A percentile compares a stretch with the other conserved stretches of the same genome.
phyloP scores from a whole-genome alignment of 1,140 invertebrate species.

The Pseudoatta argentina region DNA sequence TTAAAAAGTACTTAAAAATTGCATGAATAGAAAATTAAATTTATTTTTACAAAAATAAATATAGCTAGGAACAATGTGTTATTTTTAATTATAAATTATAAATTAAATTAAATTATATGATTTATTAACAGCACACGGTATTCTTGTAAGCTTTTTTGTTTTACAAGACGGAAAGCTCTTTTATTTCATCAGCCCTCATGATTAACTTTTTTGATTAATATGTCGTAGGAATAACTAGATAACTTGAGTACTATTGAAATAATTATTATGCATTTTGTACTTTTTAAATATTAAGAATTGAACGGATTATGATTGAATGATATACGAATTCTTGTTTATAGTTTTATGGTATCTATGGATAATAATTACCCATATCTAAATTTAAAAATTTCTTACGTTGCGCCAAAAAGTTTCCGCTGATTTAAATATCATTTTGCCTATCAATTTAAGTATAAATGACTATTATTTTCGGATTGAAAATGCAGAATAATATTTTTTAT shows the following conservation, averaged over 20 bases:
- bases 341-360: neutral
- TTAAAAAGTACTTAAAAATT: too few species aligned
- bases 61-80: neutral
- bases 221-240: neutral
- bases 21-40: too few species aligned
- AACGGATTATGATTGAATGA: too few species aligned
- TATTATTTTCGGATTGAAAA: neutral
- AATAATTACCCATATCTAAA: neutral
- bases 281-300: neutral
- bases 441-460: neutral
- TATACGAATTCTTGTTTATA: neutral
- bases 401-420: neutral
- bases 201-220: neutral
- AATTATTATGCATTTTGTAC: neutral
- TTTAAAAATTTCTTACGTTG: neutral
- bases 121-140: neutral
- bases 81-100: neutral
- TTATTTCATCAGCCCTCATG: neutral
- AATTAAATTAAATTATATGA: slow-evolving; percentile 1
- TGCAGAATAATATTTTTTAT: neutral
- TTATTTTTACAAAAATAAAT: neutral
- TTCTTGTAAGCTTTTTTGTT: neutral
- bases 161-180: too few species aligned
- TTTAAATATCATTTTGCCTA: neutral
- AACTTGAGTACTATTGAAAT: neutral